phyloP scores from a whole-genome alignment of 2,797 vertebrate genomes.

The Loris lydekkerianus region DNA sequence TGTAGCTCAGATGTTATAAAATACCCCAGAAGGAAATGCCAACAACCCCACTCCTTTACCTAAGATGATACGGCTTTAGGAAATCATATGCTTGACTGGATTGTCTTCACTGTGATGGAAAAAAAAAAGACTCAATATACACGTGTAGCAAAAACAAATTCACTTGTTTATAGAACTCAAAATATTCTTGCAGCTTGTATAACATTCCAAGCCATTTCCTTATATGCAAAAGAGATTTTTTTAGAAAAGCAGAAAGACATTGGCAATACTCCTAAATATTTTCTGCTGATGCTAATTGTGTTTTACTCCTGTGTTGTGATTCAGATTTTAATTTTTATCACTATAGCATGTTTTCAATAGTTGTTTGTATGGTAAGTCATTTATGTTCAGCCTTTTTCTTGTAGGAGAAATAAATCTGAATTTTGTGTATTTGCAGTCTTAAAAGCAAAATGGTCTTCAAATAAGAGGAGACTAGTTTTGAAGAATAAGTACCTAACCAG shows the following conservation, averaged over 20 bases:
- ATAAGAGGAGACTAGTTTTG: conserved; percentile 67
- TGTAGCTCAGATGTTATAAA: background rate
- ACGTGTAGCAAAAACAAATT: conserved; percentile 55
- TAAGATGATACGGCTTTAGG: background rate
- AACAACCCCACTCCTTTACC: conserved; percentile 1
- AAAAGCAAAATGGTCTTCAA: conserved; percentile 84
- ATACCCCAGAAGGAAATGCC: background rate
- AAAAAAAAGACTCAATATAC: conserved; percentile 1
- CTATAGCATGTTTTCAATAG: conserved; percentile 86
- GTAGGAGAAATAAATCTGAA: conserved; percentile 84
- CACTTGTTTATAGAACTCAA: conserved; percentile 28
- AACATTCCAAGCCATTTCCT: conserved; percentile 80
- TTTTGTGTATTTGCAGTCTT: conserved; percentile 84
- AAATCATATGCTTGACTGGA: conserved; percentile 25
- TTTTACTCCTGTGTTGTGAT: conserved; percentile 79
- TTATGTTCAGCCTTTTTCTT: conserved; percentile 84
- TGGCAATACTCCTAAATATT: conserved; percentile 66
- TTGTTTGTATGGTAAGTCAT: conserved; percentile 78
- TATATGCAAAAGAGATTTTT: conserved; percentile 76
- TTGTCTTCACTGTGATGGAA: conserved; percentile 77
- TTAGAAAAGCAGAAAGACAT: conserved; percentile 70
- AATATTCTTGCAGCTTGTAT: conserved; percentile 31
- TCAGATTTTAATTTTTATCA: conserved; percentile 79
- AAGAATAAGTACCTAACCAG: conserved; percentile 47
- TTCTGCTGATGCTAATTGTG: conserved; percentile 66